These are phyloP conservation scores for Anabas testudineus DNA, from an alignment of 2,797 vertebrate genomes.

Conservation along the genomic window DNA sequence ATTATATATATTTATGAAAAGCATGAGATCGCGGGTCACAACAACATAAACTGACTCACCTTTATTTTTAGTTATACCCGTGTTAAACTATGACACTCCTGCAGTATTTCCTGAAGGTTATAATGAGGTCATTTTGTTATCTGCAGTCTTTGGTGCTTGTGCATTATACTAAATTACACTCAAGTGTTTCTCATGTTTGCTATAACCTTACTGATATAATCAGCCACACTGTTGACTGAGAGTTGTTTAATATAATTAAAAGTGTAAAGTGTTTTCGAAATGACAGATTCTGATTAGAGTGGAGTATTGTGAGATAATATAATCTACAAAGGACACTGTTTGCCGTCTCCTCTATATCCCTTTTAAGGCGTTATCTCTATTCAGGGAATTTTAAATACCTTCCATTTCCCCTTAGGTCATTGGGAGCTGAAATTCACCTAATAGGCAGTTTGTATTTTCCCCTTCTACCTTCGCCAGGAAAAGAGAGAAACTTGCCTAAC, in stretches of 20 bases:
- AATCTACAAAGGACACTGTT: slow-evolving; percentile 13
- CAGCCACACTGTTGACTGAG: background rate
- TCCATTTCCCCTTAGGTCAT: slow-evolving; percentile 57
- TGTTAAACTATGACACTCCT: background rate
- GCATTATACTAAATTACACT: background rate
- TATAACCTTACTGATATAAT: background rate
- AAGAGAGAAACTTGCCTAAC: slow-evolving; percentile 36
- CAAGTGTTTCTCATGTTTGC: background rate
- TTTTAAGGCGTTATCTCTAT: slow-evolving; percentile 41
- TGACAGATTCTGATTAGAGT: background rate
- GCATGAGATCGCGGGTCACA: background rate
- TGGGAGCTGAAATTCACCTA: slow-evolving; percentile 64
- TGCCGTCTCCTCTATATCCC: background rate
- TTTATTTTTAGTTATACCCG: background rate
- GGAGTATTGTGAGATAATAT: background rate
- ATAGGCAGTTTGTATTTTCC: slow-evolving; percentile 25
- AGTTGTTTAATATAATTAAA: background rate
- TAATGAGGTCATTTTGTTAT: background rate
- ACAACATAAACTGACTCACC: background rate
- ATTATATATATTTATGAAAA: background rate
- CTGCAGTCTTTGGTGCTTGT: background rate
- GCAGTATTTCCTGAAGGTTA: background rate
- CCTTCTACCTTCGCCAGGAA: background rate
- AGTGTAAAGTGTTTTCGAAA: background rate
- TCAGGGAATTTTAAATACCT: slow-evolving; percentile 42